phyloP scores from a whole-genome alignment of 1,140 invertebrate species.

The Solenopsis fugax region DNA sequence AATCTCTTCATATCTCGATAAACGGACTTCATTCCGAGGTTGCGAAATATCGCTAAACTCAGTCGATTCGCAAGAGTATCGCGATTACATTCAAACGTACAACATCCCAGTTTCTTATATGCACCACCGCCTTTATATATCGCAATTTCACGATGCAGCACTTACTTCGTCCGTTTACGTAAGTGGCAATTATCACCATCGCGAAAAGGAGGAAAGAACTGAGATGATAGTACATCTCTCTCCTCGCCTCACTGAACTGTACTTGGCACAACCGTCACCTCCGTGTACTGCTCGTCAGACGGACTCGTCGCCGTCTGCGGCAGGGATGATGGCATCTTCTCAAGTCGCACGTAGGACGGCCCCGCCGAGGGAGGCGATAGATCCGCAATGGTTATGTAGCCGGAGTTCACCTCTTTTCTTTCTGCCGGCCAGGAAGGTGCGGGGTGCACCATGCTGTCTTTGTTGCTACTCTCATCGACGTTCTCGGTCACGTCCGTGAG shows the following conservation, averaged over 20 bases:
- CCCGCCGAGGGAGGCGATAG: background rate
- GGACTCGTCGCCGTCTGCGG: constrained; percentile 29
- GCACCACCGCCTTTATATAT: background rate
- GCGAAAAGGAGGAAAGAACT: background rate
- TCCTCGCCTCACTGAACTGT: constrained; percentile 75
- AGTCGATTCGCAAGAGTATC: background rate
- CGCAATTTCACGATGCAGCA: background rate
- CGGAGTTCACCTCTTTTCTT: constrained; percentile 49
- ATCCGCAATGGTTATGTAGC: constrained; percentile 74
- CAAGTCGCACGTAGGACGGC: constrained; percentile 6
- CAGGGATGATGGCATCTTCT: constrained; percentile 15
- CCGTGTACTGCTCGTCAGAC: constrained; percentile 81
- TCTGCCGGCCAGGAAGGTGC: background rate
- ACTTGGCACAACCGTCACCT: constrained; percentile 81
- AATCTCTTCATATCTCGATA: constrained; percentile 20
- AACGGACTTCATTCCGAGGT: background rate
- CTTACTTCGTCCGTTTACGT: constrained; percentile 27
- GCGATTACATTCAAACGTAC: constrained; percentile 4
- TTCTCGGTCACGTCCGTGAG: background rate
- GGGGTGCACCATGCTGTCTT: background rate
- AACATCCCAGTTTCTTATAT: background rate
- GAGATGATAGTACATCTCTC: background rate
- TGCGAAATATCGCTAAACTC: background rate
- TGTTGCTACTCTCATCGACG: constrained; percentile 25
- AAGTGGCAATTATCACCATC: background rate